Evolutionary conservation across 2,888 invertebrate genomes (phyloP), one percentile per base, ranked within the genome.

Genomic region (Achlya flavicornis): DNA sequence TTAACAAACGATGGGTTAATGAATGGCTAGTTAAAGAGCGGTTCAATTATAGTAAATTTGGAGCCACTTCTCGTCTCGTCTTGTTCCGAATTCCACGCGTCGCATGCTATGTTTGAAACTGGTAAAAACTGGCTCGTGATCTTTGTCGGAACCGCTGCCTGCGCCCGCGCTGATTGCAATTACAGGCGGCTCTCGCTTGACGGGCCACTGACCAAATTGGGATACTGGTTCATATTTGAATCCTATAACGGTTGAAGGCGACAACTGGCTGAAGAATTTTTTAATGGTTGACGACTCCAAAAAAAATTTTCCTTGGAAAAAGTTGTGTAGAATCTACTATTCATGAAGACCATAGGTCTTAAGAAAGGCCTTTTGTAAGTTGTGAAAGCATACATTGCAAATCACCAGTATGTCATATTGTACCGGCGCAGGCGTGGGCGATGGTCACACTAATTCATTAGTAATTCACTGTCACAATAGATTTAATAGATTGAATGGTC

Each of bases 81-180:
- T 46, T 53, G 53, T 53, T 53, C 53, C 53, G 53, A 53, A 53
- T 53, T 19, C 53, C 53, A 5, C 10, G 10, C 10, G 41, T 41
- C 19, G 19, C 41, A 26, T 14, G 19, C 7, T 26, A 19, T 60
- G 61, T 62, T 67, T 63, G 33, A 66, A 81, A 81, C 85, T 77
- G 77, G 83, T 74, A 65, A 61, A n/a, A 80, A 83, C 84, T 73
- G 79, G 85, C 77, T 76, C 70, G 72, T 68, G 70, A 76, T 77
- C 74, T 80, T 75, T 79, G 71, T 67, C 67, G 70, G 69, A 71
- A 73, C 73, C 76, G 76, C 76, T 26, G 26, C 10, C 4, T n/a
- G 67, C 62, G 26, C 26, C 26, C 26, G 26, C 73, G 78, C 80
- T 82, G 78, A 70, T 60, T 14, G 43, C 14, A 43, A 35, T 35